Evolutionary conservation across 2,113 vertebrate species (phyloP), one percentile per base, ranked within the genome.

Genomic region (Prunella fulvescens): DNA sequence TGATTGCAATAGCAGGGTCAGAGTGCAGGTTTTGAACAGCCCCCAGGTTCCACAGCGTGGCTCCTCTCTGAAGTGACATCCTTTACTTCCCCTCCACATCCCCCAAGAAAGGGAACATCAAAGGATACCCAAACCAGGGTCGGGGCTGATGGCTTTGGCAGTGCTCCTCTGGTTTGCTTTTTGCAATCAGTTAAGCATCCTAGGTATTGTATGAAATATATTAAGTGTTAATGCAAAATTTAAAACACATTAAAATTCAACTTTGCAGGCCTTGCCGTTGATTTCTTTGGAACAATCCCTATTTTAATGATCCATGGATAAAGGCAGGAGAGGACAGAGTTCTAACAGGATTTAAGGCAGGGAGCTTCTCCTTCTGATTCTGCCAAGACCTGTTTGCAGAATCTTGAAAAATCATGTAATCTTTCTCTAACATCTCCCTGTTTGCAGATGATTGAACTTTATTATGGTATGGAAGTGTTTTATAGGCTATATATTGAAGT

Each of bases 381-480:
- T 92, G 93, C 88, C 73, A 71, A 16, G 78, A 93, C 67, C 56
- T 70, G 58, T 72, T 80, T 62, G 72, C 72, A 88, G 80, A 94
- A 64, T 66, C 79, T 45, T 94, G 92, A 96, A 88, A 88, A 92
- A 86, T 42, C 67, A 26, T 51, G 76, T 93, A 64, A 73, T 88
- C 65, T 74, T 94, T 74, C 90, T 71, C 64, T 81, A 94, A 71
- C 45, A 53, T 93, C 80, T 93, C 90, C 35, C 64, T 86, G 9
- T 81, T 88, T 93, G 77, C 90, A 88, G 69, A 67, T 90, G 88
- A 92, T 81, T 88, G 37, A 88, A 88, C 60, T 88, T 92, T 71
- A 93, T 88, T 71, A 86, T 44, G 45, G 35, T 81, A 85, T 19
- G 66, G 78, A 76, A 85, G 90, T 40, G 47, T 81, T 58, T 67